Evolutionary conservation across 2,888 invertebrate genomes (phyloP), one percentile per base, ranked within the genome.

Genomic region (Tipula unca): DNA sequence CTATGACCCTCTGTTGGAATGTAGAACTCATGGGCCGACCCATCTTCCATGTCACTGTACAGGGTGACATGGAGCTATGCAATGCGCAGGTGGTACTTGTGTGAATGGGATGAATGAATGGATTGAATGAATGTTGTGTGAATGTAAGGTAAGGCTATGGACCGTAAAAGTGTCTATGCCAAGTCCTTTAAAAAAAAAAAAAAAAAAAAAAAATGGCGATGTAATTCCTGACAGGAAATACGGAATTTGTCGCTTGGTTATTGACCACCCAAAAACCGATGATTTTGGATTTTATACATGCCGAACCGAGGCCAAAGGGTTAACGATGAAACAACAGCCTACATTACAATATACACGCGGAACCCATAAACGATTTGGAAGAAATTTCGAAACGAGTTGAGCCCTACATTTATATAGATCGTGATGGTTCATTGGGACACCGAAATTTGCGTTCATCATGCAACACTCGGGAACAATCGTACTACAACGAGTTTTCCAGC

Each of bases 281-380:
- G 96, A 96, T 89, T 94, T 93, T 87, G 96, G 96, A n/a, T 93
- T 92, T 86, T 96, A 95, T 88, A 94, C 94, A 0, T 96, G 96
- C 88, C 94, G 93, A 89, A 96, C 96, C 0, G 94, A 95, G 89
- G 95, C 94, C 88, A 93, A 94, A 0, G 91, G 94, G 93, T 93
- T 92, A 93, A 93, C n/a, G 95, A 96, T 88, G 94, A 96, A 88
- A 94, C 96, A 20, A 93, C 94, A 0, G 94, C 94, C 87, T 90
- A 93, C 13, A 93, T 96, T 25, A 92, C 92, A 86, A 94, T 94
- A 88, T 92, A 92, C n/a, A n/a, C 4, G 29, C 83, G 82, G 86
- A 42, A 85, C 35, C 35, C 1, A 14, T 32, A n/a, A 83, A 83
- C 10, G 84, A 84, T 20, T 36, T 17, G 2, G 36, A 20, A 36